Evolutionary conservation across 92 coral and sea anemone genomes (phyloP).

Genomic region (Epizoanthus stellaris): DNA sequence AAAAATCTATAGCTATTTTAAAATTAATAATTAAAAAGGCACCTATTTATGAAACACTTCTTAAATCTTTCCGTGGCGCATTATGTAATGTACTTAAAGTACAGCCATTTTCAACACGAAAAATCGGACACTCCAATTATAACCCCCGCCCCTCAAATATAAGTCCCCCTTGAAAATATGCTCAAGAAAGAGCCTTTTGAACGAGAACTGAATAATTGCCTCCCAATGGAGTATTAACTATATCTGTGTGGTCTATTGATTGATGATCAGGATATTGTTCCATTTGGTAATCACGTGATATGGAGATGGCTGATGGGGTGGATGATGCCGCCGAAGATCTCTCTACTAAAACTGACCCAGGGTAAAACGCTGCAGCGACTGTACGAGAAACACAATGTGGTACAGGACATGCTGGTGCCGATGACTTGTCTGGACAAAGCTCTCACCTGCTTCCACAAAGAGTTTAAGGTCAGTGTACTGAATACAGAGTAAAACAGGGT

Average conservation of each 20-base stretch:
- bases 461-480: constrained; percentile 51
- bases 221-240: no score
- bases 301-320: constrained; percentile 71
- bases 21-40: no score
- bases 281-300: constrained; percentile 65
- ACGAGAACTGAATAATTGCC: neutral
- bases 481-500: neutral
- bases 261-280: constrained; percentile 58
- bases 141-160: no score
- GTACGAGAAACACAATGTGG: constrained; percentile 68
- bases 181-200: neutral
- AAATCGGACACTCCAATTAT: no score
- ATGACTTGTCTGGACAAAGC: constrained; percentile 54
- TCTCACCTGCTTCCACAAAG: constrained; percentile 63
- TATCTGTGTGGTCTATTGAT: neutral
- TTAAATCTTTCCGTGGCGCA: no score
- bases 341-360: constrained; percentile 70
- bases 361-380: constrained; percentile 60
- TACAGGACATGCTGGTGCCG: constrained; percentile 75
- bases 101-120: no score
- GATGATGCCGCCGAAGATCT: constrained; percentile 77
- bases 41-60: no score
- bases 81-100: no score
- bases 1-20: no score
- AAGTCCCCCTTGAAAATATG: no score